Conservation (phyloP, 2,888 invertebrate species). For the Rhyacophila evoluta region DNA sequence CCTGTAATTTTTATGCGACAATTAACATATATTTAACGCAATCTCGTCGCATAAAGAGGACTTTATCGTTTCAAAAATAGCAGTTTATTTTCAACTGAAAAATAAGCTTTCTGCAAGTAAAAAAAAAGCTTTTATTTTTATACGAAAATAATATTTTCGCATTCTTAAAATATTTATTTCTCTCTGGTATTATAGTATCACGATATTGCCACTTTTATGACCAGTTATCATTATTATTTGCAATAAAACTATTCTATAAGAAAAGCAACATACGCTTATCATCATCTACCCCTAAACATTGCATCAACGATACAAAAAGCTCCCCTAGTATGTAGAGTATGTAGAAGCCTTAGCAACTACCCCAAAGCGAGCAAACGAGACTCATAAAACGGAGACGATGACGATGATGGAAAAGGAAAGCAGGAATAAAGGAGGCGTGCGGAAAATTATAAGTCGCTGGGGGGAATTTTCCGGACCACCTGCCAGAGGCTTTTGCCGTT, state of each 20-base stretch:
- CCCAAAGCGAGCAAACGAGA: constrained; percentile 28
- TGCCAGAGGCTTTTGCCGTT: constrained; percentile 25
- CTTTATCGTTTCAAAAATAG: too few relatives aligned
- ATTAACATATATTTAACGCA: too few relatives aligned
- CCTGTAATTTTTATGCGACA: too few relatives aligned
- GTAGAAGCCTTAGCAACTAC: constrained; percentile 11
- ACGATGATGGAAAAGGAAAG: constrained; percentile 44
- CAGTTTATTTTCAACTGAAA: too few relatives aligned
- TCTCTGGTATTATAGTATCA: too few relatives aligned
- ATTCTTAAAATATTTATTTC: too few relatives aligned
- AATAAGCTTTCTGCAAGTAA: too few relatives aligned
- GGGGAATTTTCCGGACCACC: constrained; percentile 34
- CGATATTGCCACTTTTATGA: background rate
- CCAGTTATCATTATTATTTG: background rate
- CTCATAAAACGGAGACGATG: constrained; percentile 40
- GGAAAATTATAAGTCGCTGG: constrained; percentile 51
- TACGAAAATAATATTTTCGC: too few relatives aligned
- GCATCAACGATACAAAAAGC: background rate
- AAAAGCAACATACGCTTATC: background rate
- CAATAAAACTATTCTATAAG: background rate
- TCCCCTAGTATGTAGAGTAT: constrained; percentile 5
- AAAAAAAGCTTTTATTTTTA: too few relatives aligned
- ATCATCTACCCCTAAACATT: constrained; percentile 1
- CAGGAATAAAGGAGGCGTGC: constrained; percentile 37
- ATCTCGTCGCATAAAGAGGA: too few relatives aligned